Evolutionary conservation across 2,888 invertebrate genomes (phyloP).

Genomic region (Torymus tubicola): DNA sequence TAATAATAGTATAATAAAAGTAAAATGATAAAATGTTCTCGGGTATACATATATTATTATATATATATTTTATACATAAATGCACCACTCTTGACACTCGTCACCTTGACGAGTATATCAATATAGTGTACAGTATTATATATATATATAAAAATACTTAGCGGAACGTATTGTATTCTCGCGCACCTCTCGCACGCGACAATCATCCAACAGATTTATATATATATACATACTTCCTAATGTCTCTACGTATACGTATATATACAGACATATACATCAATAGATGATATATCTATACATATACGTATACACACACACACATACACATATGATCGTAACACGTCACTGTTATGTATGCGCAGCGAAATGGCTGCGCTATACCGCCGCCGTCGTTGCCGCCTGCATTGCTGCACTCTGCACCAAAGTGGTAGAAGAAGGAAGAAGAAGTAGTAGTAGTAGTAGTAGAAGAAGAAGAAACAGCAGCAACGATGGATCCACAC

Average conservation of each 20-base stretch:
- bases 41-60: too few relatives aligned
- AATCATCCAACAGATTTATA: background rate
- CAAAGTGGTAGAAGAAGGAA: conserved; percentile 33
- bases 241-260: conserved; percentile 6
- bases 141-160: background rate
- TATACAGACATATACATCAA: background rate
- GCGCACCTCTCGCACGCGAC: background rate
- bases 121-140: too few relatives aligned
- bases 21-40: too few relatives aligned
- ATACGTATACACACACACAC: background rate
- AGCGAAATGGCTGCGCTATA: too few relatives aligned
- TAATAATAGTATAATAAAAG: too few relatives aligned
- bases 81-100: too few relatives aligned
- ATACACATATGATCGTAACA: conserved; percentile 1
- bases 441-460: conserved; percentile 6
- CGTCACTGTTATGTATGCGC: conserved; percentile 37
- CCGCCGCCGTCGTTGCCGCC: background rate
- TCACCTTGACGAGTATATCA: too few relatives aligned
- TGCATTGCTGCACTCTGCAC: conserved; percentile 44
- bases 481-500: background rate
- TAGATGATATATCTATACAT: too few relatives aligned
- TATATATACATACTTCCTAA: conserved; percentile 2
- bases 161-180: background rate
- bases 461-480: conserved; percentile 3
- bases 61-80: too few relatives aligned